Evolutionary conservation across 2,888 invertebrate genomes (phyloP).

Genomic region (Galerucella pusilla): DNA sequence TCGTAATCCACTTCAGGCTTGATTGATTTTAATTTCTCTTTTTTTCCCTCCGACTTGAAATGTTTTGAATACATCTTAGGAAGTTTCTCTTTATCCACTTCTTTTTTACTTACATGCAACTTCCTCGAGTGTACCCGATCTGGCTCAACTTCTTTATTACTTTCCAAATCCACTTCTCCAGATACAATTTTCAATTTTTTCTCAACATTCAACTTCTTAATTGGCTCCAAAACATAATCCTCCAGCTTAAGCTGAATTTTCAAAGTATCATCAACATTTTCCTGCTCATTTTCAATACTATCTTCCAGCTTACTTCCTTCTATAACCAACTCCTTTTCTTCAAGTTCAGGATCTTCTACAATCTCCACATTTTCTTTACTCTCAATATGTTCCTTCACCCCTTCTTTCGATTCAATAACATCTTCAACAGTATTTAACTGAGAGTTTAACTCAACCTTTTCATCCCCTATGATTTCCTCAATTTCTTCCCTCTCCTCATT

Average conservation of each 20-base stretch:
- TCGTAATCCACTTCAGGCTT: constrained; percentile 5
- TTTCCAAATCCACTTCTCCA: constrained; percentile 23
- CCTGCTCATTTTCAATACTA: constrained; percentile 1
- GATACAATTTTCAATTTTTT: constrained; percentile 15
- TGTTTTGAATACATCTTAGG: background rate
- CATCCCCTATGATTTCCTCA: constrained; percentile 28
- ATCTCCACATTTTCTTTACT: background rate
- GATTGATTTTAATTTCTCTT: constrained; percentile 31
- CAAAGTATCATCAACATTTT: too few relatives aligned
- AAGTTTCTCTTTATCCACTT: background rate
- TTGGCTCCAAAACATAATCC: background rate
- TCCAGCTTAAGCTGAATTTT: background rate
- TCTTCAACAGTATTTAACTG: background rate
- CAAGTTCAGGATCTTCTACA: background rate
- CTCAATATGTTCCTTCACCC: background rate
- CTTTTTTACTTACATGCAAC: background rate
- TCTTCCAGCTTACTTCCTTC: background rate
- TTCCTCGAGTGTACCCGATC: background rate
- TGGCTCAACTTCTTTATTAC: background rate
- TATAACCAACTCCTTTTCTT: background rate
- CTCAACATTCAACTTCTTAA: background rate
- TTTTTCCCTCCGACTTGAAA: constrained; percentile 1
- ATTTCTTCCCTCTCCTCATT: constrained; percentile 31
- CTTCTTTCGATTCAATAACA: background rate
- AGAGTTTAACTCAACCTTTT: constrained; percentile 4